A percentile compares a stretch with the other conserved stretches of the same genome.
Evolutionary conservation across 2,888 invertebrate species (phyloP).

Genomic region (Drosophila kambysellisi): DNA sequence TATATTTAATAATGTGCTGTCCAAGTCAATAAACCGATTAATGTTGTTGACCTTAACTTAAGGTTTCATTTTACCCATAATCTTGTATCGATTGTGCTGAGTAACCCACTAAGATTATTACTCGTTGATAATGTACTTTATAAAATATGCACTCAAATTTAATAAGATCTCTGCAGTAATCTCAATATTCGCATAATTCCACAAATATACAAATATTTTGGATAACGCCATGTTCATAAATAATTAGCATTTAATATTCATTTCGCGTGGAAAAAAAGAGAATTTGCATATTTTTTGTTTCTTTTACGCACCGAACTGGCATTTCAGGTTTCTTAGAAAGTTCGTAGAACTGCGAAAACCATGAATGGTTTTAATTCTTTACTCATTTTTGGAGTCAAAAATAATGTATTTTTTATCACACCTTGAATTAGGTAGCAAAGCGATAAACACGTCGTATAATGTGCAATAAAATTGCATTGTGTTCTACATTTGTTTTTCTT

Average conservation of each 20-base stretch:
- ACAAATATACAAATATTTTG: constrained; percentile 6
- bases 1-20: not conserved
- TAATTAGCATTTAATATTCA: constrained; percentile 27
- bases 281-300: constrained; percentile 34
- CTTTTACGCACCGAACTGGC: constrained; percentile 32
- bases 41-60: not conserved
- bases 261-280: constrained; percentile 10
- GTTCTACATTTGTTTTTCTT: too few relatives aligned
- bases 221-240: not conserved
- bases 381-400: not conserved
- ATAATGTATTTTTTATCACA: not conserved
- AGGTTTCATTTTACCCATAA: not conserved
- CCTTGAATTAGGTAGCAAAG: not conserved
- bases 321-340: constrained; percentile 52
- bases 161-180: not conserved
- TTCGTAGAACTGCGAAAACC: constrained; percentile 45
- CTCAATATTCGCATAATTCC: constrained; percentile 10
- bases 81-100: constrained; percentile 5
- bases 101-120: constrained; percentile 22
- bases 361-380: constrained; percentile 35
- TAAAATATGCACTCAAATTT: not conserved
- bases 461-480: constrained; percentile 12
- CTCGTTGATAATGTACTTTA: not conserved
- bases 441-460: constrained; percentile 2
- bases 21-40: constrained; percentile 4